Percentiles rank a stretch among this genome's conserved stretches.
phyloP scores from a whole-genome alignment of 2,888 invertebrate genomes.

The Pammene fasciana region DNA sequence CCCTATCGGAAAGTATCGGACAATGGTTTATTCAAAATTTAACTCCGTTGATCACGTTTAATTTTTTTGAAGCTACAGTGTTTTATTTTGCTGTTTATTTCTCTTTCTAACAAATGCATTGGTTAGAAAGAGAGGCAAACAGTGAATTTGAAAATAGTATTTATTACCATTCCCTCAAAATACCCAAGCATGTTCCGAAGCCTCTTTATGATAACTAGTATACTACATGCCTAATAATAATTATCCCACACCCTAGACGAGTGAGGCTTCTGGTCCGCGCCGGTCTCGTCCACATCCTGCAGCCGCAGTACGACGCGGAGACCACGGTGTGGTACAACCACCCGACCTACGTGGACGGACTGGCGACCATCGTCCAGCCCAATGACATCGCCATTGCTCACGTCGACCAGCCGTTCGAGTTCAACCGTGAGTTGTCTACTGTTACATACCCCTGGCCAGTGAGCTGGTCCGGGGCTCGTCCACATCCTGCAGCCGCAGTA shows the following conservation, averaged over 20 bases:
- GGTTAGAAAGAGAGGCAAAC: no score
- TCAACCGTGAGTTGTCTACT: conserved; percentile 53
- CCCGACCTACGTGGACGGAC: conserved; percentile 58
- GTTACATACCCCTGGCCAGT: conserved; percentile 53
- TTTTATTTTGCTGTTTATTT: no score
- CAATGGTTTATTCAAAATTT: no score
- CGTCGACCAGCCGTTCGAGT: conserved; percentile 53
- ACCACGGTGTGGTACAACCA: conserved; percentile 64
- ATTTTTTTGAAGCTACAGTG: no score
- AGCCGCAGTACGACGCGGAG: conserved; percentile 61
- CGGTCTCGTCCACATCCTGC: conserved; percentile 58
- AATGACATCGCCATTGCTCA: conserved; percentile 66
- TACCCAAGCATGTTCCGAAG: no score
- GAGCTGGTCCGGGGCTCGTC: conserved; percentile 63
- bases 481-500: conserved; percentile 58
- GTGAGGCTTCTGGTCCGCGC: conserved; percentile 63
- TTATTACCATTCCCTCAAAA: no score
- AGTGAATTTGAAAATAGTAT: no score
- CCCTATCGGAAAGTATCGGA: no score
- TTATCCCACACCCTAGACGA: conserved; percentile 51
- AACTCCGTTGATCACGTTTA: no score
- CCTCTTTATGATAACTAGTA: no score
- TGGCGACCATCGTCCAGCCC: conserved; percentile 59
- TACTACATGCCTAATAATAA: not conserved
- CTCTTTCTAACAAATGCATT: no score